phyloP scores from a whole-genome alignment of 2,113 vertebrate species.

The Rhea americana region DNA sequence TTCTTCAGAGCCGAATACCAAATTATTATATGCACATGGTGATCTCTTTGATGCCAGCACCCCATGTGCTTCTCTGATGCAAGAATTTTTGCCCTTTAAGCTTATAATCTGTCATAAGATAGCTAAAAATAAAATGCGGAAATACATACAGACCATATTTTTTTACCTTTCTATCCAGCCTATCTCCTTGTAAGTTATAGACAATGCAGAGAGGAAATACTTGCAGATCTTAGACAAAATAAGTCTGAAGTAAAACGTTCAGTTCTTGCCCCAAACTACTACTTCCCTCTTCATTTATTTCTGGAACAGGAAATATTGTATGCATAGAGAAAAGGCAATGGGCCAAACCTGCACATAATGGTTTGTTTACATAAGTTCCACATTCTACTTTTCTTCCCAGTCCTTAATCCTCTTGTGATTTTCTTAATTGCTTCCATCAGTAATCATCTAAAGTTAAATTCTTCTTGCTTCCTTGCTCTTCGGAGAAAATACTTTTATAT shows the following conservation, averaged over 20 bases:
- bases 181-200: neutral
- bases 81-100: conserved; percentile 5
- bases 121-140: conserved; percentile 46
- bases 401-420: neutral
- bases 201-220: neutral
- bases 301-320: neutral
- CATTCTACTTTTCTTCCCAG: neutral
- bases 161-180: conserved; percentile 17
- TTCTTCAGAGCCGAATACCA: neutral
- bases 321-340: neutral
- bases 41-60: neutral
- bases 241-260: neutral
- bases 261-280: neutral
- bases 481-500: neutral
- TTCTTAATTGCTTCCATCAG: neutral
- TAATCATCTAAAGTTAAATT: neutral
- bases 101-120: neutral
- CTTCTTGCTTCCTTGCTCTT: neutral
- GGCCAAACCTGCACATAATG: neutral
- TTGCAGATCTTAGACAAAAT: neutral
- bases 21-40: neutral
- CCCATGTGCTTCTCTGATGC: neutral
- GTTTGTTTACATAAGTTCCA: neutral
- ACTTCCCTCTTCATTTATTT: neutral
- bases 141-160: neutral